Conservation (phyloP, 2,797 vertebrate genomes). For the Anabacerthia variegaticeps region DNA sequence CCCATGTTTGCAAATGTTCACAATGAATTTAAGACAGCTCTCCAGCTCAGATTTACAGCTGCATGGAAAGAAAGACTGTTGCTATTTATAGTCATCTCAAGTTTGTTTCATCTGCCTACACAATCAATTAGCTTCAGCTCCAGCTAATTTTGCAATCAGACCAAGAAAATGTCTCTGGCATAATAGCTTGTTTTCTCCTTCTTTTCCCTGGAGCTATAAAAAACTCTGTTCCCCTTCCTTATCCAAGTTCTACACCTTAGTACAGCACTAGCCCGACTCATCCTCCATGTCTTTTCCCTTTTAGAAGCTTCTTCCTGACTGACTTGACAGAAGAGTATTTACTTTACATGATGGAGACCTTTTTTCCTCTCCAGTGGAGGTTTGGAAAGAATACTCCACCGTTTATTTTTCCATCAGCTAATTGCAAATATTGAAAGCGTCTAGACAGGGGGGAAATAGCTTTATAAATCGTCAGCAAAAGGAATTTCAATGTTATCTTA, state of each 20-base stretch:
- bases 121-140: constrained; percentile 66
- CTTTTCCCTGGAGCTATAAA: constrained; percentile 48
- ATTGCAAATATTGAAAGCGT: constrained; percentile 55
- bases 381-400: constrained; percentile 46
- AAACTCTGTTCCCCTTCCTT: constrained; percentile 13
- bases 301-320: constrained; percentile 31
- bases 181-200: constrained; percentile 23
- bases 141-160: constrained; percentile 63
- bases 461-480: constrained; percentile 58
- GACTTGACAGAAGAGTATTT: constrained; percentile 20
- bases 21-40: constrained; percentile 8
- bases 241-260: constrained; percentile 28
- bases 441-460: constrained; percentile 47
- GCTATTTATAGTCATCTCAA: constrained; percentile 66
- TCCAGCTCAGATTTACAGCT: constrained; percentile 57
- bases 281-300: not conserved
- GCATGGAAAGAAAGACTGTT: constrained; percentile 11
- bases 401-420: constrained; percentile 61
- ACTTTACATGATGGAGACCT: constrained; percentile 10
- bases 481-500: constrained; percentile 56
- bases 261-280: not conserved
- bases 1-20: constrained; percentile 1
- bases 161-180: constrained; percentile 50
- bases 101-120: constrained; percentile 71
- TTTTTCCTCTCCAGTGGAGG: constrained; percentile 35